Base-by-base conservation (phyloP, 53 echinoderm and acorn worm genomes). In the Apostichopus leukothele region DNA sequence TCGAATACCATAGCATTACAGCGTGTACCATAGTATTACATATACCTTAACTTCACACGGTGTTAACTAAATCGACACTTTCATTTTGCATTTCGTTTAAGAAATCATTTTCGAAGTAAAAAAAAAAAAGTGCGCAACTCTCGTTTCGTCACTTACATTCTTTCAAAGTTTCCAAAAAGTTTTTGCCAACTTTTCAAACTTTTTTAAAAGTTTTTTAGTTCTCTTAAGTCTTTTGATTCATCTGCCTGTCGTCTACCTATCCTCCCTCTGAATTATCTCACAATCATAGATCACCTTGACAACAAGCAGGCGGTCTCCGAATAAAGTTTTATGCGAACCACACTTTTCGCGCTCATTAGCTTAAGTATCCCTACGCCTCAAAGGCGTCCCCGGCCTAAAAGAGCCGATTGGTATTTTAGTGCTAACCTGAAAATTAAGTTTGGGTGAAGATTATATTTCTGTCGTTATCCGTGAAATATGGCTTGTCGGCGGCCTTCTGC, bases 321-420 rank as follows among this genome's bases (percentile, higher is more conserved):
- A 63, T 85, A 85, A 85, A 85, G 63, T 85, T 85, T 85, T 67
- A 85, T 85, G 85, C 23, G 66, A 39, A 66, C 60, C 66, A 67
- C 85, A 85, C 85, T 63, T 85, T 85, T 85, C 66, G 67, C 50
- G 51, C 85, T 85, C 85, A 85, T 85, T 85, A 85, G 85, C 85
- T 60, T 67, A 85, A 85, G 85, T 85, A 85, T 85, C 63, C 67
- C 50, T 60, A 66, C 85, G 85, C 26, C 53, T 53, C 16, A 18
- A n/a, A 71, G 20, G 71, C 71, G 71, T 71, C 5, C 71, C 21
- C 71, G 71, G 6, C 71, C 71, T 71, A n/a, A 71, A 71, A 71
- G 1, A 19, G 6, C 71, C 71, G 71, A 71, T 71, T 71, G 71
- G 71, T 19, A 6, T 71, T 71, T 71, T 71, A 81, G 81, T 54